Base-by-base conservation (phyloP, 2,888 invertebrate genomes). In the Ethmia dodecea region DNA sequence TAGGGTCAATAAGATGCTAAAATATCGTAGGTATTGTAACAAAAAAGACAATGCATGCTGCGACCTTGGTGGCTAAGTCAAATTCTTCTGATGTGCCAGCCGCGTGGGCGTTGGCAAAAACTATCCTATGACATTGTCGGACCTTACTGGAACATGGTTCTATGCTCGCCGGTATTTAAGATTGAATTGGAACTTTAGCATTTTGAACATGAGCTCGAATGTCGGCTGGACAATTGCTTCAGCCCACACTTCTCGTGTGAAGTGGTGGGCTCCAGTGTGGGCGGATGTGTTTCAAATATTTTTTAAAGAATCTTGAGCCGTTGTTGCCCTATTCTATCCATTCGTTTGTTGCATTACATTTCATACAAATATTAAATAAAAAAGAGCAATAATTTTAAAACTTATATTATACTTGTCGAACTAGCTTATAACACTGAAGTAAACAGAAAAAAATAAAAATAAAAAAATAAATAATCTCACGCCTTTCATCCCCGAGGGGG, bases 91-190 rank as follows among this genome's bases (percentile, higher is more conserved):
- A 78, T 76, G 73, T 65, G 46, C 71, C 51, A 55, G 60, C 48
- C 50, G 74, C 61, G 84, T 84, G 78, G 83, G 84, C 74, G 79
- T 71, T 56, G 64, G 75, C 80, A 84, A 86, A 86, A 84, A 86
- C 83, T 86, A 72, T 84, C 79, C 79, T 81, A 76, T 80, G 79
- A 80, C 81, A 80, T 81, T 86, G 81, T 63, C 38, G 38, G 34
- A 39, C 38, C 45, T 60, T 53, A 49, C 9, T 52, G 6, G 29
- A 40, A 78, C 72, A 80, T 31, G 49, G 81, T 81, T 66, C 70
- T 61, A 66, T 31, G 35, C 44, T 37, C 34, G 15, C 18, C 37
- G 34, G 38, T 33, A 24, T 39, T 38, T 25, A 16, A 40, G 31
- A 35, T 16, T 28, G 28, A 53, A 35, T 51, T 75, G 46, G 73